Conservation (phyloP, 2,113 vertebrate species). For the Edolisoma coerulescens region DNA sequence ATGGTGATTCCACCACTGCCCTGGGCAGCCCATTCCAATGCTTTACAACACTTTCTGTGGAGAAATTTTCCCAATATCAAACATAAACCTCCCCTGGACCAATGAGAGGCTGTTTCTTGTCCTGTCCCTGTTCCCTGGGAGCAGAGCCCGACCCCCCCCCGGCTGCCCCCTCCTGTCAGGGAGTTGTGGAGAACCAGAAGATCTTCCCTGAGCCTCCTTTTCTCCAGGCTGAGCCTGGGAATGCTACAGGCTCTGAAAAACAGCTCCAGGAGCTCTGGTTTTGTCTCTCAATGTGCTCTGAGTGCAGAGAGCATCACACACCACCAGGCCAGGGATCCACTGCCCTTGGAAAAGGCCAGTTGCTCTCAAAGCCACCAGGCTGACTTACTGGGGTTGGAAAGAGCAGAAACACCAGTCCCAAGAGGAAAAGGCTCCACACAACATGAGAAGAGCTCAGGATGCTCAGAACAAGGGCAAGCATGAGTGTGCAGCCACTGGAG, state of each 20-base stretch:
- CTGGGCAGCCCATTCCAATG: background rate
- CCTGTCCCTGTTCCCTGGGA: background rate
- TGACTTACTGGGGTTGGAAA: background rate
- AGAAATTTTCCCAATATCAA: background rate
- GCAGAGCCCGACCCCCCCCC: background rate
- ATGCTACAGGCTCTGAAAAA: background rate
- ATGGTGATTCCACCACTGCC: background rate
- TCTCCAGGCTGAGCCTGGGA: background rate
- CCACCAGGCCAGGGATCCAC: background rate
- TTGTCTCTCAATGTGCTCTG: background rate
- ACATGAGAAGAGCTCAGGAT: background rate
- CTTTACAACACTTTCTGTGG: background rate
- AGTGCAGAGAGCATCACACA: background rate
- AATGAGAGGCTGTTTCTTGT: background rate
- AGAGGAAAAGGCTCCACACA: background rate
- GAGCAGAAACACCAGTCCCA: background rate
- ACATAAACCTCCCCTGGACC: background rate
- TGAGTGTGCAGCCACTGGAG: accelerated
- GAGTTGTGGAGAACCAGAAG: background rate
- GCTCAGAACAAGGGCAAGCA: background rate
- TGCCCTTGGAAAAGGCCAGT: background rate
- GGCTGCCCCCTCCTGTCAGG: background rate
- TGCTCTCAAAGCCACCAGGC: background rate
- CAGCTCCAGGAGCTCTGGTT: background rate
- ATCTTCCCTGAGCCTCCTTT: background rate